A percentile compares a stretch with the other conserved stretches of the same genome.
Conservation (phyloP, 2,797 vertebrate species). For the Anolis apletophallus region DNA sequence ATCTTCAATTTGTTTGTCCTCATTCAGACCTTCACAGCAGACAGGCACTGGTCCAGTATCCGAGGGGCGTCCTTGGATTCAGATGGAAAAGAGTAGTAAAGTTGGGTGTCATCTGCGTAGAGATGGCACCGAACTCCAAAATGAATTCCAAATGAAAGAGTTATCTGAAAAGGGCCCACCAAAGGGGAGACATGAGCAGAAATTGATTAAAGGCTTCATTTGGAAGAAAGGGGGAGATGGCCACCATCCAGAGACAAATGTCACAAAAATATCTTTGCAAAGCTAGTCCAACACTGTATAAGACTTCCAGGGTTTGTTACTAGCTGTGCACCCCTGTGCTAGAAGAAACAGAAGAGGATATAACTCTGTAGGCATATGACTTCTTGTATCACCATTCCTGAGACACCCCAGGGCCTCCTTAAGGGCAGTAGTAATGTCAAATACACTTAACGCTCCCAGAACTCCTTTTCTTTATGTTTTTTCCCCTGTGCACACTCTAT, state of each 20-base stretch:
- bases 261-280: slow-evolving; percentile 11
- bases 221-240: background rate
- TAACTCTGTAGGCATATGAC: background rate
- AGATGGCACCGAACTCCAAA: too few relatives aligned
- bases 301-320: background rate
- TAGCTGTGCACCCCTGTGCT: background rate
- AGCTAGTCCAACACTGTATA: background rate
- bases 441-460: background rate
- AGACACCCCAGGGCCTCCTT: background rate
- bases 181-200: background rate
- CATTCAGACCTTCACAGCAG: too few relatives aligned
- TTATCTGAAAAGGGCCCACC: background rate
- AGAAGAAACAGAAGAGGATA: background rate
- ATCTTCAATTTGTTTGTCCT: too few relatives aligned
- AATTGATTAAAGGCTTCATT: background rate
- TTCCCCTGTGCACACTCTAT: background rate
- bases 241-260: background rate
- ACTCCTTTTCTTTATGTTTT: background rate
- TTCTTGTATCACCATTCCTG: slow-evolving; percentile 7
- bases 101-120: too few relatives aligned
- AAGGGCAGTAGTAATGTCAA: slow-evolving; percentile 1
- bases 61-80: too few relatives aligned
- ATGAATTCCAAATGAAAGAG: background rate
- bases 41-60: too few relatives aligned
- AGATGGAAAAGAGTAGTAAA: too few relatives aligned